phyloP scores from a whole-genome alignment of 2,888 invertebrate genomes.

The Brachynemurus nebulosus region DNA sequence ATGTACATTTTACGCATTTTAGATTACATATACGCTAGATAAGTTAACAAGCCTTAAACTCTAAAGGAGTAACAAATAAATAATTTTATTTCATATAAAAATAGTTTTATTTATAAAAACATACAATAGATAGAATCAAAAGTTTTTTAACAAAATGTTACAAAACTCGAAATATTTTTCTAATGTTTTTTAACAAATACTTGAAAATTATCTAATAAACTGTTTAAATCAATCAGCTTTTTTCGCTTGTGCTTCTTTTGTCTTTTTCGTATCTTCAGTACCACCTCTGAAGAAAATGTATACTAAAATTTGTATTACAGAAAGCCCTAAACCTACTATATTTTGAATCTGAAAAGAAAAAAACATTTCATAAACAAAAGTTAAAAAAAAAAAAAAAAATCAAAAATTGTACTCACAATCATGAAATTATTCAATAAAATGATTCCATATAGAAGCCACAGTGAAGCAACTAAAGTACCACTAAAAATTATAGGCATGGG shows the following conservation, averaged over 20 bases:
- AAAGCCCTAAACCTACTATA: constrained; percentile 44
- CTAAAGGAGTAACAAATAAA: too few species aligned
- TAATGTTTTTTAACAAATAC: too few species aligned
- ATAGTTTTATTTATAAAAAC: too few species aligned
- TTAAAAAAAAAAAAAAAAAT: constrained; percentile 8
- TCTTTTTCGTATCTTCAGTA: background rate
- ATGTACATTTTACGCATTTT: too few species aligned
- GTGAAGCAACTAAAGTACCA: constrained; percentile 60
- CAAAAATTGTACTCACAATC: constrained; percentile 43
- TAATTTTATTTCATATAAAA: too few species aligned
- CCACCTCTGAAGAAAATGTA: constrained; percentile 43
- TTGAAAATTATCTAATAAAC: too few species aligned
- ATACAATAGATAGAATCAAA: too few species aligned
- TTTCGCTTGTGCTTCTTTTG: background rate
- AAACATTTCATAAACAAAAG: constrained; percentile 10
- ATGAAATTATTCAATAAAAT: constrained; percentile 62
- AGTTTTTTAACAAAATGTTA: too few species aligned
- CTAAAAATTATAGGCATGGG: constrained; percentile 80
- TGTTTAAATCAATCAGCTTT: too few species aligned
- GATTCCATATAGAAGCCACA: constrained; percentile 72
- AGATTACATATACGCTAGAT: too few species aligned
- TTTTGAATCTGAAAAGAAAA: constrained; percentile 53
- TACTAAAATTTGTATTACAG: constrained; percentile 47
- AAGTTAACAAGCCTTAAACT: too few species aligned
- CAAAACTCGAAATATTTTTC: too few species aligned